Conservation (phyloP, 2,888 invertebrate species). For the Rhingia campestris region DNA sequence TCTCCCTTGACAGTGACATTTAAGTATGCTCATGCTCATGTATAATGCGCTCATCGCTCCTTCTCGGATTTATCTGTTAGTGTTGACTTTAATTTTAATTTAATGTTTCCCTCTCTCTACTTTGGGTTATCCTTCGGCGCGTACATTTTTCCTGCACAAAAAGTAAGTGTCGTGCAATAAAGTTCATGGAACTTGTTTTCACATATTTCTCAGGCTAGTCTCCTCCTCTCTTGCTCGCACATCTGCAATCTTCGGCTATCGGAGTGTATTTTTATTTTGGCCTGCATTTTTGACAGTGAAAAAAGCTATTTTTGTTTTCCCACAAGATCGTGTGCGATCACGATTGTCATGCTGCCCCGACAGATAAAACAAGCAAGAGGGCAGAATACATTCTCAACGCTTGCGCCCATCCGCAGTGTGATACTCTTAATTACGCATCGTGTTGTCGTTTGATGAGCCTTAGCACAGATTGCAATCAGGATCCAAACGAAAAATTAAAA, state of each 20-base stretch:
- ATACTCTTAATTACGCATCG: slow-evolving; percentile 74
- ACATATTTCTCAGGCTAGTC: slow-evolving; percentile 10
- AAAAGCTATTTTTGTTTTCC: slow-evolving; percentile 63
- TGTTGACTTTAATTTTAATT: slow-evolving; percentile 68
- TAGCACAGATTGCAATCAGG: slow-evolving; percentile 64
- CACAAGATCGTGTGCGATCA: slow-evolving; percentile 69
- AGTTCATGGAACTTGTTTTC: slow-evolving; percentile 71
- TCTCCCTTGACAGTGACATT: slow-evolving; percentile 71
- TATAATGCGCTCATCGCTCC: slow-evolving; percentile 1
- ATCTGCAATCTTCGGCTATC: not conserved
- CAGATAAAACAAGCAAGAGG: slow-evolving; percentile 37
- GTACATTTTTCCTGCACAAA: not conserved
- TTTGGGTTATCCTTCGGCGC: slow-evolving; percentile 34
- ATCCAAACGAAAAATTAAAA: slow-evolving; percentile 3
- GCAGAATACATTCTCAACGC: slow-evolving; percentile 18
- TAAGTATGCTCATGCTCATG: slow-evolving; percentile 21
- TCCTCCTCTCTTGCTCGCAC: not conserved
- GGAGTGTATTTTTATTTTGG: not conserved
- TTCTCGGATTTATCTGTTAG: slow-evolving; percentile 48
- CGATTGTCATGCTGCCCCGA: slow-evolving; percentile 56
- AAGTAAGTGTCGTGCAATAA: slow-evolving; percentile 59
- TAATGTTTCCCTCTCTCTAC: slow-evolving; percentile 50
- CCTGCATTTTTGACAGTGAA: slow-evolving; percentile 51
- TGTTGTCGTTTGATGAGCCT: slow-evolving; percentile 69
- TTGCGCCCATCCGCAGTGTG: slow-evolving; percentile 47